Conservation (phyloP, 2,113 vertebrate species). For the Plecotus auritus region DNA sequence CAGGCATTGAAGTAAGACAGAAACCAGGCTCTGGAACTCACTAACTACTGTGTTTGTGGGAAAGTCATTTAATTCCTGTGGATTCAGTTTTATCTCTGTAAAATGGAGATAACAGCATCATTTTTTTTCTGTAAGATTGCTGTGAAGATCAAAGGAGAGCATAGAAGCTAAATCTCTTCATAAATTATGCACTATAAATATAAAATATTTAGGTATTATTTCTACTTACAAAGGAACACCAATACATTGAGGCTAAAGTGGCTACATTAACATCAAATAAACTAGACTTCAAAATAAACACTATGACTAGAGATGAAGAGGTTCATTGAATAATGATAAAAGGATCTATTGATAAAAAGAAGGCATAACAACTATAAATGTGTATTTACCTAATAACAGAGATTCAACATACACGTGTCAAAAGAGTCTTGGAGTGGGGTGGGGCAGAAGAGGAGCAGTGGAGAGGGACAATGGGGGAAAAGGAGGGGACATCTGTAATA, state of each 20-base stretch:
- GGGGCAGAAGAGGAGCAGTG: too few relatives aligned
- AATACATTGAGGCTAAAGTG: not conserved
- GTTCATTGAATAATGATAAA: not conserved
- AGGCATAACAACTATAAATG: not conserved
- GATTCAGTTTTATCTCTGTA: not conserved
- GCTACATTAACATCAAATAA: not conserved
- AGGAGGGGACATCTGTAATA: too few relatives aligned
- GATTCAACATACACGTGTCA: not conserved
- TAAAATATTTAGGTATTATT: conserved; percentile 9
- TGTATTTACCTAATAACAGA: not conserved
- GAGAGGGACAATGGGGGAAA: too few relatives aligned
- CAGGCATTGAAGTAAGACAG: not conserved
- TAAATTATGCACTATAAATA: not conserved
- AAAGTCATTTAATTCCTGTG: not conserved
- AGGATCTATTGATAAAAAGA: not conserved
- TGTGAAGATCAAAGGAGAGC: not conserved
- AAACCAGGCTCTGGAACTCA: not conserved
- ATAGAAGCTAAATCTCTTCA: not conserved
- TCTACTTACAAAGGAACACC: not conserved
- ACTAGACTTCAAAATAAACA: conserved; percentile 20
- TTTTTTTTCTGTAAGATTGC: not conserved
- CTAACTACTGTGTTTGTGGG: not conserved
- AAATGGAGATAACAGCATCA: not conserved
- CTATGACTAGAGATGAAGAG: not conserved
- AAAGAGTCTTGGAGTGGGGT: not conserved